Percentiles rank a stretch among this genome's conserved stretches.
phyloP scores from a whole-genome alignment of 92 coral and sea anemone genomes.

The Phenganax stokvisi region DNA sequence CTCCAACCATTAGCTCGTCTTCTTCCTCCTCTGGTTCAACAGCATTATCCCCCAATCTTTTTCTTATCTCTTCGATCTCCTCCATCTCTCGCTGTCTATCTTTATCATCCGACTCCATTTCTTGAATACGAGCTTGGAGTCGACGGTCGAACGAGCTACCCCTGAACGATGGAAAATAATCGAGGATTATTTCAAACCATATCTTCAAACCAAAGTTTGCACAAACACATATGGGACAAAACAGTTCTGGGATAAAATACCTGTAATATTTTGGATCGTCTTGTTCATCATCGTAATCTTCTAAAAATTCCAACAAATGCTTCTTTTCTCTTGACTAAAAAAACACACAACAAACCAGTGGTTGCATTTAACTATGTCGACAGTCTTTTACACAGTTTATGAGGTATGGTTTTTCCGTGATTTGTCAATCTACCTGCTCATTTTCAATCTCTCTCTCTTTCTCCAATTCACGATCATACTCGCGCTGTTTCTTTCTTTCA shows the following conservation, averaged over 20 bases:
- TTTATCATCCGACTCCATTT: constrained; percentile 82
- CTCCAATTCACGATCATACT: constrained; percentile 91
- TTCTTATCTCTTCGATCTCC: constrained; percentile 89
- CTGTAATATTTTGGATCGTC: constrained; percentile 96
- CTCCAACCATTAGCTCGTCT: not conserved
- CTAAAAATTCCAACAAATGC: constrained; percentile 83
- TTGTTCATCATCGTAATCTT: constrained; percentile 88
- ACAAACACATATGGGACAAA: not conserved
- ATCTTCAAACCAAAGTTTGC: not conserved
- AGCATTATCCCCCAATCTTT: constrained; percentile 63
- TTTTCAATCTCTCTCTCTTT: constrained; percentile 91
- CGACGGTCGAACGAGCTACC: constrained; percentile 73
- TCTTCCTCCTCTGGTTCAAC: constrained; percentile 27
- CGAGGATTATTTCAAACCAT: not conserved
- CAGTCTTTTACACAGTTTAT: no score
- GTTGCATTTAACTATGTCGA: no score
- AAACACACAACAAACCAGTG: not conserved
- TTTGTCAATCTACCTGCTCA: constrained; percentile 62
- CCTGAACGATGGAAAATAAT: constrained; percentile 38
- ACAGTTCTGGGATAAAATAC: constrained; percentile 44
- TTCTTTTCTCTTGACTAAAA: constrained; percentile 87
- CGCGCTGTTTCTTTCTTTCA: constrained; percentile 82
- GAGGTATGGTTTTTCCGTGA: no score
- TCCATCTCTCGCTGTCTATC: constrained; percentile 90
- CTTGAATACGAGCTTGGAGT: constrained; percentile 70